Conservation (phyloP, 2,113 vertebrate genomes). For the Hylia prasina region DNA sequence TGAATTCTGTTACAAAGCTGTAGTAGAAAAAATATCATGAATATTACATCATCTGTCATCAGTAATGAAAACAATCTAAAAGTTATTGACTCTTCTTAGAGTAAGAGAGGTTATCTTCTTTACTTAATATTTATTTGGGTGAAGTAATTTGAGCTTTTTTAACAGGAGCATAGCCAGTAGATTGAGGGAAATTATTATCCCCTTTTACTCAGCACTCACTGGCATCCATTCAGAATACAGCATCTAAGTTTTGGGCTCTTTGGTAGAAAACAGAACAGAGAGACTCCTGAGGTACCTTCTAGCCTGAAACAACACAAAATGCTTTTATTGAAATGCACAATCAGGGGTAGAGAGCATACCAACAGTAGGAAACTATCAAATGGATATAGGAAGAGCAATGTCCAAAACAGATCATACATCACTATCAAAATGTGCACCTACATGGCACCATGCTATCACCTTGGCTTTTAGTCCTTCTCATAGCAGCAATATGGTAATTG, state of each 20-base stretch:
- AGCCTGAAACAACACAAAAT: background rate
- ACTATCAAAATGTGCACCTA: background rate
- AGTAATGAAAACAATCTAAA: constrained; percentile 37
- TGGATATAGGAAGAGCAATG: background rate
- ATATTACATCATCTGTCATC: constrained; percentile 4
- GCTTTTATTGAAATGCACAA: background rate
- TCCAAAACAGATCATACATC: background rate
- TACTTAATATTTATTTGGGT: background rate
- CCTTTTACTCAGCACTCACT: background rate
- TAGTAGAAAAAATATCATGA: background rate
- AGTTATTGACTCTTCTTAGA: background rate
- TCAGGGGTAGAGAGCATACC: background rate
- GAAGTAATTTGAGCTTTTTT: background rate
- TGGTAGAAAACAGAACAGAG: background rate
- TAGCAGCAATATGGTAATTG: background rate
- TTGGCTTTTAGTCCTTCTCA: background rate
- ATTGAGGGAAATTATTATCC: background rate
- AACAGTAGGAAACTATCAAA: background rate
- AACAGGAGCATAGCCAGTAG: background rate
- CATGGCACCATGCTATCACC: background rate
- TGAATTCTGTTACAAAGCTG: constrained; percentile 5
- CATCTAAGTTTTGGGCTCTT: background rate
- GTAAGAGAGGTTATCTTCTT: background rate
- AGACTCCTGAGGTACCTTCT: background rate
- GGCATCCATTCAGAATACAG: background rate